A percentile compares a stretch with the other conserved stretches of the same genome.
These are phyloP conservation scores for Zele albiditarsus DNA, from an alignment of 2,888 invertebrate species.

Conservation along the genomic window DNA sequence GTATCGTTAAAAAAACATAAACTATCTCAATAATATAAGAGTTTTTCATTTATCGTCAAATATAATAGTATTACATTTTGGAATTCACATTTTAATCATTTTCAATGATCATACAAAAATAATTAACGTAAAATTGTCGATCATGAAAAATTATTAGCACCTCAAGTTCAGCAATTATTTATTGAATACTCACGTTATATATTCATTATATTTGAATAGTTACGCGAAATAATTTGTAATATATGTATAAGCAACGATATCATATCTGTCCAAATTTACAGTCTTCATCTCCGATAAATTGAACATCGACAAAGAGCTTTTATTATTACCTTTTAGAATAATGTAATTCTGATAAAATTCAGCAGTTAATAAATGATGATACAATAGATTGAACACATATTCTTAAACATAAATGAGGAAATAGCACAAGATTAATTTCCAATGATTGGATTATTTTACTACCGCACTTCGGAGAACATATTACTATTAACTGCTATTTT, in stretches of 20 bases:
- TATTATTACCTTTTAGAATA: too few species aligned
- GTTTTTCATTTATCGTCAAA: neutral
- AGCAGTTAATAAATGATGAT: neutral
- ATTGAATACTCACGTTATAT: neutral
- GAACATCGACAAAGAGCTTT: too few species aligned
- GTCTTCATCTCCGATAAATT: neutral
- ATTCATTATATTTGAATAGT: neutral
- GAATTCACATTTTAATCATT: too few species aligned
- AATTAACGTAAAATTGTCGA: neutral
- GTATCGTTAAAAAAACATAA: neutral
- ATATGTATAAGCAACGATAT: neutral
- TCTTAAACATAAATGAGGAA: neutral
- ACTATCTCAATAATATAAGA: neutral
- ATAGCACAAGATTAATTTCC: neutral
- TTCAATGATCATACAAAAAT: neutral
- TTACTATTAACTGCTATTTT: neutral
- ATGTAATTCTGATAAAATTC: neutral
- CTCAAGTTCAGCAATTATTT: neutral
- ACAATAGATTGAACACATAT: neutral
- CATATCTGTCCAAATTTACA: neutral
- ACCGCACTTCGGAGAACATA: neutral
- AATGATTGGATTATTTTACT: neutral
- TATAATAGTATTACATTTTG: neutral
- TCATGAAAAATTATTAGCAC: conserved; percentile 5
- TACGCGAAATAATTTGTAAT: neutral